Evolutionary conservation across 2,797 vertebrate species (phyloP), one percentile per base, ranked within the genome.

Genomic region (Bradypodion pumilum): DNA sequence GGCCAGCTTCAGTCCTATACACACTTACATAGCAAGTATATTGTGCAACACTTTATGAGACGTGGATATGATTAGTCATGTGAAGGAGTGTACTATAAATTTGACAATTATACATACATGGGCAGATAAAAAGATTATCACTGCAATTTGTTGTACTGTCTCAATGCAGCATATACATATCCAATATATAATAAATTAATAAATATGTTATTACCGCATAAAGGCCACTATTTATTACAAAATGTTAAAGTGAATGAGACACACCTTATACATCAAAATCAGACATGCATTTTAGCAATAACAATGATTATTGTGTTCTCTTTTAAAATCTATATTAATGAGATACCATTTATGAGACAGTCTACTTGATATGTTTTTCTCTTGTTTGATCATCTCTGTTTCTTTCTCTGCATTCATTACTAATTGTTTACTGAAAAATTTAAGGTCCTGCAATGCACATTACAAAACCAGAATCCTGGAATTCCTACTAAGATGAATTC

Each of bases 351-450:
- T 75, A 37, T 40, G 25, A 72, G 4, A 13, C 52, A 56, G 52
- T 21, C 46, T 82, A 10, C 37, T 16, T 70, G 44, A 1, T 25
- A 2, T 72, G 29, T 32, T 81, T 32, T 37, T 46, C 21, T n/a
- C 3, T 40, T 65, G 23, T 75, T 59, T 68, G 21, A 12, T 68
- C 27, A 27, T 68, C 15, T 40, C 9, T 62, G 25, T 29, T 40
- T 42, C 4, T 32, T 3, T 9, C 9, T 62, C 7, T 60, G 72
- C 81, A 37, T 8, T 5, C 65, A 35, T 10, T 72, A 12, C 12
- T 60, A 52, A 73, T 77, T 87, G 87, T n/a, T 27, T 74, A 37
- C 19, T 1, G n/a, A 16, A 19, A 91, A 86, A 73, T 86, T 70
- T 63, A 85, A 83, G 82, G 78, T 29, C 21, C 16, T 84, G 29